Base-by-base conservation (phyloP, 1,140 invertebrate species). In the Lepidotrigona ventralis region DNA sequence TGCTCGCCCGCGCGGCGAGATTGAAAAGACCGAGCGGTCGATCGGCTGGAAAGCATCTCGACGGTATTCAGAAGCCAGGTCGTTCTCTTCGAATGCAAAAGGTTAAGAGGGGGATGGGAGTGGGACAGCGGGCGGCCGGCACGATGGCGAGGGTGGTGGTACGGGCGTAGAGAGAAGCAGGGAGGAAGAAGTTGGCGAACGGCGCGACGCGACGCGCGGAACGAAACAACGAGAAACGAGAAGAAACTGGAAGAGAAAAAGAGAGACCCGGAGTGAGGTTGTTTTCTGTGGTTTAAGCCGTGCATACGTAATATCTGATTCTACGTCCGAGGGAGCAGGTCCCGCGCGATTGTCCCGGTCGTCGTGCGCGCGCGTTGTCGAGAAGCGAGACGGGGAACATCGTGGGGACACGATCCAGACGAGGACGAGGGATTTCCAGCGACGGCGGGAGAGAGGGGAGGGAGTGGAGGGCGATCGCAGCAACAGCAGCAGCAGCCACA, bases 291-390 rank as follows among this genome's bases (percentile, higher is more conserved):
- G 83, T 90, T 90, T 89, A 84, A 85, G 77, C 83, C 82, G 84
- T 90, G 90, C 90, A 91, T 91, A 90, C 90, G 84, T 91, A 91
- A 91, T 91, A 90, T 91, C 89, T 90, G 90, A 91, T 91, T 90
- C 87, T 83, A 90, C 86, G 86, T 90, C 90, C 87, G 85, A 90
- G 88, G 71, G 80, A 87, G 76, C 23, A 73, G 86, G 70, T 75
- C 58, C 88, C 79, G 76, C 79, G 72, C 79, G 83, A 88, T 88
- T 80, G 78, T 88, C 86, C 82, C 63, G 74, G 79, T 81, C 68
- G 69, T 89, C 56, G 70, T 76, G 80, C 75, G 51, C 69, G 80
- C 83, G 33, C 63, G 83, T 79, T 77, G 60, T 53, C 80, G 64
- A 60, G 60, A 19, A 63, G 70, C 56, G 60, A 71, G 63, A 78